phyloP scores from a whole-genome alignment of 2,888 invertebrate species.

The Scaptomyza polygonia region DNA sequence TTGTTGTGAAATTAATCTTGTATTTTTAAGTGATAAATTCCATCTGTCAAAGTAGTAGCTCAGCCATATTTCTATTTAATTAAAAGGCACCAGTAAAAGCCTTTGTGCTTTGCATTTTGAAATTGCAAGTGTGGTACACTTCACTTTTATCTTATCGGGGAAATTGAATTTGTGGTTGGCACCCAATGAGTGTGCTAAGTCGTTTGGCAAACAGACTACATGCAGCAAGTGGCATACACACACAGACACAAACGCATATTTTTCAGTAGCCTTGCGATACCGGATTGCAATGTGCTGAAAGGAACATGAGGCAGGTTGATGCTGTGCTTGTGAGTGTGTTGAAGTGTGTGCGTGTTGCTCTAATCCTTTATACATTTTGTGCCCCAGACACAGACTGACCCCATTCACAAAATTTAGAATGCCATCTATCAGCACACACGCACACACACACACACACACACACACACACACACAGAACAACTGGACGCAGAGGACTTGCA shows the following conservation, averaged over 20 bases:
- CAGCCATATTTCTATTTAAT: conserved; percentile 6
- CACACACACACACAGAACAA: too few species aligned
- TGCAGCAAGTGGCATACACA: conserved; percentile 26
- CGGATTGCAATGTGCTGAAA: conserved; percentile 36
- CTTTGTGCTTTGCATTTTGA: conserved; percentile 21
- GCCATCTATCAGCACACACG: conserved; percentile 71
- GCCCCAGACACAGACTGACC: conserved; percentile 70
- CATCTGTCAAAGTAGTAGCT: neutral
- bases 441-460: conserved; percentile 22
- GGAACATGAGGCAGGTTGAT: conserved; percentile 5
- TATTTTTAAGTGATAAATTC: neutral
- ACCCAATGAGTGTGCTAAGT: conserved; percentile 72
- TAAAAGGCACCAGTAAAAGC: conserved; percentile 1
- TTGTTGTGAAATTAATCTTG: neutral
- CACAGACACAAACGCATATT: conserved; percentile 29
- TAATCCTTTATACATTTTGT: conserved; percentile 74
- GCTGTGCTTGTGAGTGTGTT: conserved; percentile 7
- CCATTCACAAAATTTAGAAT: conserved; percentile 70
- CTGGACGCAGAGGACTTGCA: conserved; percentile 47
- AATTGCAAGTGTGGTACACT: conserved; percentile 16
- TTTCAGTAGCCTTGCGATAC: conserved; percentile 36
- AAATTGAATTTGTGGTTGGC: conserved; percentile 74
- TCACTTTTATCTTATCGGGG: conserved; percentile 48
- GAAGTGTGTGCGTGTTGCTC: conserved; percentile 22
- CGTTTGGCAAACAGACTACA: conserved; percentile 68